phyloP scores from a whole-genome alignment of 2,888 invertebrate species.

The Cybosia mesomella region DNA sequence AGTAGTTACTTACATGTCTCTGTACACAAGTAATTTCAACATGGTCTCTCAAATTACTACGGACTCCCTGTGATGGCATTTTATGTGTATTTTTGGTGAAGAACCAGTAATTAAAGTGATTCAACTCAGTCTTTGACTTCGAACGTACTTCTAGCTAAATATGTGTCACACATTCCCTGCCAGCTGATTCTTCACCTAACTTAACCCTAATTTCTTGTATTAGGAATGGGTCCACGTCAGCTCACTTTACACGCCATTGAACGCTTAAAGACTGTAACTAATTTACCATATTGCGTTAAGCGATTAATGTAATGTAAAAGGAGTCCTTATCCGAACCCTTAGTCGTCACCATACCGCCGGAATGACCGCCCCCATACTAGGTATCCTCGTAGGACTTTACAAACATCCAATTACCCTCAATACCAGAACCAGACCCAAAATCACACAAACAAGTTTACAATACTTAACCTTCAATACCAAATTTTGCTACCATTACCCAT shows the following conservation, averaged over 20 bases:
- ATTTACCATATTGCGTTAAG: no score
- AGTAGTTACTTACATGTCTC: slow-evolving; percentile 34
- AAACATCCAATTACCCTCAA: background rate
- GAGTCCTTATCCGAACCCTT: background rate
- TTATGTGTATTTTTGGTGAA: background rate
- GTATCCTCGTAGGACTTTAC: background rate
- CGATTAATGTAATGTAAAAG: no score
- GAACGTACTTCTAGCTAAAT: no score
- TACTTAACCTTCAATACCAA: background rate
- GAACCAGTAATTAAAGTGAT: background rate
- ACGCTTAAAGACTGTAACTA: no score
- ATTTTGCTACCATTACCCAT: background rate
- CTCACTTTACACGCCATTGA: no score
- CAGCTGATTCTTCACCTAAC: no score
- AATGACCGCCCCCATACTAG: background rate
- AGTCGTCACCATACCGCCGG: background rate
- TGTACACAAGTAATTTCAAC: slow-evolving; percentile 7
- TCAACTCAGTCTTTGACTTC: no score
- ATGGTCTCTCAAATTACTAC: background rate
- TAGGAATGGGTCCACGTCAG: background rate
- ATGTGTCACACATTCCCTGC: no score
- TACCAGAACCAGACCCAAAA: background rate
- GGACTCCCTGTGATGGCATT: background rate
- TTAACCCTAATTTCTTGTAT: no score
- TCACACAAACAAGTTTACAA: background rate